These are phyloP conservation scores for Eristalis tenax DNA, from an alignment of 2,888 invertebrate genomes.

Conservation along the genomic window DNA sequence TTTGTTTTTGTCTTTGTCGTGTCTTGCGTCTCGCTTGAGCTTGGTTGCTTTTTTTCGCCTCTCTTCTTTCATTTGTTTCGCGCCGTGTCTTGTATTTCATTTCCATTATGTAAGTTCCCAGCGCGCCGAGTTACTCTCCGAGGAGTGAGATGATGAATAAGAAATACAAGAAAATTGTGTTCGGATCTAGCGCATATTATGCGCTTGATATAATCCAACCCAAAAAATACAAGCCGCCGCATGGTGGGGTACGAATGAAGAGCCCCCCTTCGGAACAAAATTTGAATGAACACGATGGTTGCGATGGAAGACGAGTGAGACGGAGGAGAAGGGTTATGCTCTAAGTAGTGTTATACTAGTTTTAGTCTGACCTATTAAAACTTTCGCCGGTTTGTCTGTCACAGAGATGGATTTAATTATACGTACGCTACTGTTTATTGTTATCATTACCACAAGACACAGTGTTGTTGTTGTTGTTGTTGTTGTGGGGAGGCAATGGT, in stretches of 20 bases:
- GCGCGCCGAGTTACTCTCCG: slow-evolving; percentile 29
- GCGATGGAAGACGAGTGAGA: too few relatives aligned
- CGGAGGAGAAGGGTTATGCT: too few relatives aligned
- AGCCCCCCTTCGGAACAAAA: not conserved
- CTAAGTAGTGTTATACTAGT: slow-evolving; percentile 62
- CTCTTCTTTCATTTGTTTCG: slow-evolving; percentile 8
- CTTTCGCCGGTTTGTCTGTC: slow-evolving; percentile 68
- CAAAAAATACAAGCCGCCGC: not conserved
- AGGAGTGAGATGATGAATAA: slow-evolving; percentile 48
- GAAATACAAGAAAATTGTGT: slow-evolving; percentile 53
- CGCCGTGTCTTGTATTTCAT: slow-evolving; percentile 6
- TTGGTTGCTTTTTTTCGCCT: slow-evolving; percentile 4
- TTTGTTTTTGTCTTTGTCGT: slow-evolving; percentile 19
- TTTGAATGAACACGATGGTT: too few relatives aligned
- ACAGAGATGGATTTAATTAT: slow-evolving; percentile 62
- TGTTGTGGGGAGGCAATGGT: not conserved
- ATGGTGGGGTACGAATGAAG: not conserved
- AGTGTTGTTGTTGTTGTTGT: slow-evolving; percentile 19
- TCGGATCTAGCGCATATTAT: slow-evolving; percentile 68
- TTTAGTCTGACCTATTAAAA: slow-evolving; percentile 70
- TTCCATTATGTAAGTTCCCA: slow-evolving; percentile 60
- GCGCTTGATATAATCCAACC: slow-evolving; percentile 65
- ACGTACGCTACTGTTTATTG: slow-evolving; percentile 45
- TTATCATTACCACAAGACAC: slow-evolving; percentile 3
- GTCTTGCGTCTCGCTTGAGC: slow-evolving; percentile 24